phyloP scores from a whole-genome alignment of 2,888 invertebrate genomes.

The Sabatieria punctata region DNA sequence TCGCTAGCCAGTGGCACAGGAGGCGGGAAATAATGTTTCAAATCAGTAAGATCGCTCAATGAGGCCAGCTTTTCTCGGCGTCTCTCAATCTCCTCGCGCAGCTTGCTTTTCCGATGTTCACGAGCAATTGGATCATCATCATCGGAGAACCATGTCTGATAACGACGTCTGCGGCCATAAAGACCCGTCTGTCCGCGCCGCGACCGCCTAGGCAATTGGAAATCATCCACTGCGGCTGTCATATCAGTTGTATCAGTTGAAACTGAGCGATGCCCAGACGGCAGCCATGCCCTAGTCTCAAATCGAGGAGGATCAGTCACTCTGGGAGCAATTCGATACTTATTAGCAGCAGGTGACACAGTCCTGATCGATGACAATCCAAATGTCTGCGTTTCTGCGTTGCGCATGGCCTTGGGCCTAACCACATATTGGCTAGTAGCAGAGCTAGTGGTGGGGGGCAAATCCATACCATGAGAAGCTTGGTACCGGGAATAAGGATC shows the following conservation, averaged over 20 bases:
- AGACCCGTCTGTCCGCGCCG: not conserved
- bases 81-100: constrained; percentile 44
- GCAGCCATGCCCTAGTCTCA: not conserved
- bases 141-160: constrained; percentile 10
- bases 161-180: not conserved
- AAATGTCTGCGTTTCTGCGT: not conserved
- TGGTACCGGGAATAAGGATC: not conserved
- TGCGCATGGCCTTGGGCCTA: constrained; percentile 1
- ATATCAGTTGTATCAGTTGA: not conserved
- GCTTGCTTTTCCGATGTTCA: constrained; percentile 43
- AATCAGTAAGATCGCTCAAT: constrained; percentile 16
- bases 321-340: not conserved
- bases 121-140: constrained; percentile 41
- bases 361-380: not conserved
- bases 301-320: not conserved
- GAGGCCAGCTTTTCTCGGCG: constrained; percentile 42
- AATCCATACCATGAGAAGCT: not conserved
- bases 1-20: constrained; percentile 12
- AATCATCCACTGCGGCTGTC: not conserved
- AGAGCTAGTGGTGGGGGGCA: not conserved
- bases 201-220: too few relatives aligned
- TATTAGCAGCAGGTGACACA: not conserved
- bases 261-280: not conserved
- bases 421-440: not conserved
- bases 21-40: constrained; percentile 9